Evolutionary conservation across 92 coral and sea anemone genomes (phyloP).

Genomic region (Bergia sp.): DNA sequence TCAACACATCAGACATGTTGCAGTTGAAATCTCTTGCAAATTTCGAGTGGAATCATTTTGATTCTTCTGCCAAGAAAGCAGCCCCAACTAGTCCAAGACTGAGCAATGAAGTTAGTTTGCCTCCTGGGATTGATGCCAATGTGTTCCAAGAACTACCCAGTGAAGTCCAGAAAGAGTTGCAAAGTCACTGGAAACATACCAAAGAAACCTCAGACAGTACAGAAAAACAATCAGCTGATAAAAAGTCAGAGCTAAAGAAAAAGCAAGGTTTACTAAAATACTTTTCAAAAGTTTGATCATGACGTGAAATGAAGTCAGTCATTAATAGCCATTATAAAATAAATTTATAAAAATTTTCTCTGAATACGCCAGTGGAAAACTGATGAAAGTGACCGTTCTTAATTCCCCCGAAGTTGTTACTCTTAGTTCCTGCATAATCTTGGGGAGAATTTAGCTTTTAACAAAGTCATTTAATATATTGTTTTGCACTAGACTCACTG

Average conservation of each 20-base stretch:
- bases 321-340: no score
- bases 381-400: no score
- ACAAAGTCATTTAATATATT: no score
- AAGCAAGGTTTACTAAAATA: constrained; percentile 57
- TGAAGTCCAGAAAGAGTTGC: constrained; percentile 78
- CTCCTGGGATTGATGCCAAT: constrained; percentile 65
- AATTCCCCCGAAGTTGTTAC: no score
- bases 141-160: constrained; percentile 73
- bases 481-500: no score
- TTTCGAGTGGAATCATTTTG: background rate
- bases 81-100: background rate
- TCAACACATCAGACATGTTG: no score
- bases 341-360: no score
- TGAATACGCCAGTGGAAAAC: no score
- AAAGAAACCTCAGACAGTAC: background rate
- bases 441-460: no score
- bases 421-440: no score
- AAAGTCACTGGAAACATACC: constrained; percentile 53
- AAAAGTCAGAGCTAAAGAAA: constrained; percentile 6
- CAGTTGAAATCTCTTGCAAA: background rate
- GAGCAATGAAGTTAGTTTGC: constrained; percentile 31
- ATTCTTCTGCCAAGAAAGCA: background rate
- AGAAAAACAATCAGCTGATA: background rate
- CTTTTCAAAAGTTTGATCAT: constrained; percentile 42
- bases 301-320: no score